Evolutionary conservation across 2,113 vertebrate species (phyloP), one percentile per base, ranked within the genome.

Genomic region (Raja brachyura): DNA sequence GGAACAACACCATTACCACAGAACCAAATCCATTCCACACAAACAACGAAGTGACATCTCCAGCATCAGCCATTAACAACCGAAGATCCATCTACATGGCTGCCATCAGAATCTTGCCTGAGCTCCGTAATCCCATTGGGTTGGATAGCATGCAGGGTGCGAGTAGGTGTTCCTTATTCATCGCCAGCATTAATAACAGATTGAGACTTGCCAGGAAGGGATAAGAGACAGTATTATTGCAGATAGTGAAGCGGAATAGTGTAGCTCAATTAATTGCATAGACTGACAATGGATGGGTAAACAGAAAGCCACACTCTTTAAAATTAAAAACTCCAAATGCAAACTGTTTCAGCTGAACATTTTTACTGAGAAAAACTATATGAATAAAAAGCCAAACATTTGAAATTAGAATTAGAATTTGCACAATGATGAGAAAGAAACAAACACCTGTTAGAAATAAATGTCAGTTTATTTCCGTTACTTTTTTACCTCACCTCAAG

Each of bases 11-110:
- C 66, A 22, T 70, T 70, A 31, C 31, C 33, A 68, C 63, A 25
- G 3, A 66, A 7, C 66, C 11, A 3, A 73, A 92, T 20, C 66
- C 22, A 70, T n/a, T 88, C 61, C 88, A 92, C 2, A 73, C 33
- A 92, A 63, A 48, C 33, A 66, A 92, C 18, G 88, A 73, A 70
- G 20, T 92, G n/a, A 92, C 63, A 73, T 48, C 20, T 73, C 88
- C 33, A 70, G 66, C 16, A 39, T 8, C 61, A 92, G 66, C 88
- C 63, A 92, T 48, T 73, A 48, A 68, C 33, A 70, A 11, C 31
- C 3, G 48, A 68, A 48, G 66, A 68, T 66, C 33, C 31, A 92
- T 31, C 83, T 31, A 31, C 5, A 13, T 31, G 18, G 83, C 14
- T 31, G 59, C 83, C 39, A 63, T 88, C n/a, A 59, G 20, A 83